Base-by-base conservation (phyloP, 2,888 invertebrate species). In the Metopia argyrocephala region DNA sequence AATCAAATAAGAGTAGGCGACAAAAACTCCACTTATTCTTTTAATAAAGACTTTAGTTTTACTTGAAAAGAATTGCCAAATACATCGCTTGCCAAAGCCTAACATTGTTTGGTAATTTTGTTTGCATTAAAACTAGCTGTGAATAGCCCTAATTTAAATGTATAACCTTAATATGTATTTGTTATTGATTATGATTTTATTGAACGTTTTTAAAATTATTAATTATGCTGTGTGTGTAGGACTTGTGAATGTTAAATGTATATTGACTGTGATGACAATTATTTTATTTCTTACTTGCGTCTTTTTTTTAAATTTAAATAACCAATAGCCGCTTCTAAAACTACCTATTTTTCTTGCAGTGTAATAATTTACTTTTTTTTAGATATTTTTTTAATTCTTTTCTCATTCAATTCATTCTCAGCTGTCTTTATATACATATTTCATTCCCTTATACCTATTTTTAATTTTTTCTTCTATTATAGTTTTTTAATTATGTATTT, bases 181-280 rank as follows among this genome's bases (percentile, higher is more conserved):
- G 12, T 38, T 38, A 15, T 12, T 38, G 4, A 28, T 28, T 56
- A 48, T 56, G 56, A 27, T 56, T 28, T 15, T 56, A 56, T 28
- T 12, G 48, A 21, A 50, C 46, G 21, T 69, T 69, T 59, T 48
- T 59, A 46, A 59, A 69, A 59, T 46, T 48, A 69, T 50, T 25
- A 25, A 50, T 48, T 59, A 28, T 69, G 48, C 38, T 48, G 45
- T 64, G 48, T 25, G 25, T n/a, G 12, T 25, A 9, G 15, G 46
- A 64, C 38, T 23, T 28, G 38, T 65, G 18, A 45, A 31, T 64
- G 48, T 45, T 52, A 66, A 56, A 71, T 78, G 65, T 75, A 61
- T 75, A 66, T 69, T 78, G 76, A 81, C 81, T 81, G 81, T 81
- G 81, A 81, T 81, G 81, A 78, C 45, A 70, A 57, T 65, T 74